Base-by-base conservation (phyloP, 1,140 invertebrate genomes). In the Platyura marginata region DNA sequence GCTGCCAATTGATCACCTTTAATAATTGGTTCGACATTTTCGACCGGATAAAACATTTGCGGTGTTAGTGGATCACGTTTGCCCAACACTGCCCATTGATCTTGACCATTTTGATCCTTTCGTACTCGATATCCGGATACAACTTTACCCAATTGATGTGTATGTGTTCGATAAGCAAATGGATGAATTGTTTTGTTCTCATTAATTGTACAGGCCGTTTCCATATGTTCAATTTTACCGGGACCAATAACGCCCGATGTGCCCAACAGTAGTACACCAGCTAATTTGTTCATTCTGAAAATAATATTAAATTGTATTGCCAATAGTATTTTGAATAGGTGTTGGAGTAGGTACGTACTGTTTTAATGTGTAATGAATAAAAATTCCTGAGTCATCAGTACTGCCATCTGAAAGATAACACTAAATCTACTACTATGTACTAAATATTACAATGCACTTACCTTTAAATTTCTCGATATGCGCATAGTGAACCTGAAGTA, bases 41-140 rank as follows among this genome's bases (percentile, higher is more conserved):
- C 67, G 2, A 91, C 71, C 6, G 86, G 83, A 64, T 98, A 97
- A 68, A 98, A 98, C 80, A 98, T 95, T 65, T 96, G 80, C 1
- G 93, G 90, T 43, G 79, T 76, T 47, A 93, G 71, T 3, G 94
- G 94, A 69, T 96, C 73, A 44, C 83, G 74, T 63, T 92, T 90
- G 3, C 93, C 94, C 22, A 98, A 68, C 38, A 92, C 59, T 13
- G 74, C 71, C 89, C 90, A 94, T 29, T 75, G 54, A 41, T 77
- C 69, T 40, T 71, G 63, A 1, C 72, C 74, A 38, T 65, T 64
- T 8, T 62, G 54, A 21, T 70, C 59, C n/a, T 64, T 59, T 11
- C 70, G 66, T 1, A 93, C 75, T 42, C 74, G 71, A 64, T 91
- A 96, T 2, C 91, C 92, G 1, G 85, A 74, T 0, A 96, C 92